Percentiles rank a stretch among this genome's conserved stretches.
Evolutionary conservation across 2,113 vertebrate genomes (phyloP).

Genomic region (Ictalurus punctatus): DNA sequence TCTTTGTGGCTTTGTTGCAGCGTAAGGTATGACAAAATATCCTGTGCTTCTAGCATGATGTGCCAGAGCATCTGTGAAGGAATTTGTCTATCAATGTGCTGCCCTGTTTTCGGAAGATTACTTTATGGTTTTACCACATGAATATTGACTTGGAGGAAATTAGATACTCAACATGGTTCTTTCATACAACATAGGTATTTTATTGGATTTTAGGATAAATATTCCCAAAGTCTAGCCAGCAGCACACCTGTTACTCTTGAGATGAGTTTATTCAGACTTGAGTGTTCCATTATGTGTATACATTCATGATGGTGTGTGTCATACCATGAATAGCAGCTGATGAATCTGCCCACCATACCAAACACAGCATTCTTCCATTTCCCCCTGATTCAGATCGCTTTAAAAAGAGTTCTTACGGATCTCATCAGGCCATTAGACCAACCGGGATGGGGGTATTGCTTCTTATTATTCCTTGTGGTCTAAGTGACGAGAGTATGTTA

Average conservation of each 20-base stretch:
- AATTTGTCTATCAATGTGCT: constrained; percentile 21
- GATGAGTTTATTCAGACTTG: constrained; percentile 1
- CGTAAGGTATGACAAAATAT: constrained; percentile 48
- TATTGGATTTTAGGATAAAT: constrained; percentile 1
- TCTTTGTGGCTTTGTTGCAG: constrained; percentile 47
- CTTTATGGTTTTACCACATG: constrained; percentile 15
- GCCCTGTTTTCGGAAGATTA: background rate
- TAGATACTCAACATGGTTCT: background rate
- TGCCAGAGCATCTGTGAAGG: background rate
- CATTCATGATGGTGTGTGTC: background rate
- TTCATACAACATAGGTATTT: constrained; percentile 12
- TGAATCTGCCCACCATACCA: background rate
- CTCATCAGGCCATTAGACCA: background rate
- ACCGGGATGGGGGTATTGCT: background rate
- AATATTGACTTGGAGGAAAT: background rate
- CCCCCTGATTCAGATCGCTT: background rate
- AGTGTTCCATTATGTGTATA: background rate
- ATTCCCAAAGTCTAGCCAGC: background rate
- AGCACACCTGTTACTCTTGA: background rate
- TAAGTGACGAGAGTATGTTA: background rate
- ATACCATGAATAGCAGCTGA: background rate
- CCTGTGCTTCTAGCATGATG: constrained; percentile 31
- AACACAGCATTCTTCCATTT: background rate
- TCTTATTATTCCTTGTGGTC: background rate
- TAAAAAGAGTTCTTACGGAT: background rate